phyloP scores from a whole-genome alignment of 2,888 invertebrate genomes.

The Cantharis nigra region DNA sequence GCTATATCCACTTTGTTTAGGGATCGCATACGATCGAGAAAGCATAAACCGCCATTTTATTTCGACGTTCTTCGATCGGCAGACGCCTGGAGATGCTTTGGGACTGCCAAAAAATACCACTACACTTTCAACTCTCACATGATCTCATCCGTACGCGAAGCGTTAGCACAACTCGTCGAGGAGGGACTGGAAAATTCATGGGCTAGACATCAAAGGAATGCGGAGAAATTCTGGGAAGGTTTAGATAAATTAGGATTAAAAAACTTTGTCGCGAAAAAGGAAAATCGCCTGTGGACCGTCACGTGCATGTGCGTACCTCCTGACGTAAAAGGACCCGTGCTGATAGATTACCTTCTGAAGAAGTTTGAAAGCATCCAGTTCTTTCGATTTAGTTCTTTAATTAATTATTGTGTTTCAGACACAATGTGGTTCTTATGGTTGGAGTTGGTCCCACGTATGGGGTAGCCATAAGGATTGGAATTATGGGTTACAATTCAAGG shows the following conservation, averaged over 20 bases:
- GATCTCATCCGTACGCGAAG: slow-evolving; percentile 77
- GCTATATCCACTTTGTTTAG: slow-evolving; percentile 48
- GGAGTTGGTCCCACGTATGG: slow-evolving; percentile 80
- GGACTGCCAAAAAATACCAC: slow-evolving; percentile 55
- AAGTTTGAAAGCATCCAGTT: slow-evolving; percentile 27
- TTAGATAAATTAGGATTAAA: slow-evolving; percentile 68
- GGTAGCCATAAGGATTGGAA: slow-evolving; percentile 76
- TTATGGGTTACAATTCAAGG: slow-evolving; percentile 71
- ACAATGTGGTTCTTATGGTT: slow-evolving; percentile 72
- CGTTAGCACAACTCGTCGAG: slow-evolving; percentile 68
- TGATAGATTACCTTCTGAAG: slow-evolving; percentile 32
- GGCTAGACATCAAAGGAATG: slow-evolving; percentile 68
- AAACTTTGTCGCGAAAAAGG: slow-evolving; percentile 67
- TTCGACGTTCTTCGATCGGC: slow-evolving; percentile 68
- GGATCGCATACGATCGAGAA: slow-evolving; percentile 59
- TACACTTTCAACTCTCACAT: slow-evolving; percentile 79
- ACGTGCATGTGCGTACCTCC: slow-evolving; percentile 66
- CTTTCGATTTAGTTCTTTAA: background rate
- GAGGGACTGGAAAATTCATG: slow-evolving; percentile 71
- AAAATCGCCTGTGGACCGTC: slow-evolving; percentile 68
- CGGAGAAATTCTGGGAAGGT: slow-evolving; percentile 66
- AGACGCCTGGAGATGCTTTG: slow-evolving; percentile 65
- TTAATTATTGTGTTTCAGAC: slow-evolving; percentile 49
- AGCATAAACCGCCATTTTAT: slow-evolving; percentile 61
- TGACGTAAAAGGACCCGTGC: slow-evolving; percentile 61